A percentile compares a stretch with the other conserved stretches of the same genome.
Evolutionary conservation across 1,140 invertebrate genomes (phyloP).

Genomic region (Formica selysi): DNA sequence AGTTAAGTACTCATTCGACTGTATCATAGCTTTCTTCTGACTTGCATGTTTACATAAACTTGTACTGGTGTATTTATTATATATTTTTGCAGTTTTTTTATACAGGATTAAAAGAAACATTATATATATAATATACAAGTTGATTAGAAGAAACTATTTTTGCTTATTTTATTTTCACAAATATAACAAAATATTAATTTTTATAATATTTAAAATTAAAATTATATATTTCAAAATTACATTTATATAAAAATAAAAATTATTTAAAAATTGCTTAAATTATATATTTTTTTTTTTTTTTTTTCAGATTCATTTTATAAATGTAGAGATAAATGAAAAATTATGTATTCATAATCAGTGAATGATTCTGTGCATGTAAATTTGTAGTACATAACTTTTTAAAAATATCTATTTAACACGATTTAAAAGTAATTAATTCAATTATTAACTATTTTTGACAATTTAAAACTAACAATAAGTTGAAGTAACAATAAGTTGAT

Average conservation of each 20-base stretch:
- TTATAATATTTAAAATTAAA: too few relatives aligned
- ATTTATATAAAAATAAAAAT: too few relatives aligned
- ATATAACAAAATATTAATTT: too few relatives aligned
- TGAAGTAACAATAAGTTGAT: background rate
- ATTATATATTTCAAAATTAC: too few relatives aligned
- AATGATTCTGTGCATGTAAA: background rate
- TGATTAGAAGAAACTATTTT: background rate
- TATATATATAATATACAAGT: background rate
- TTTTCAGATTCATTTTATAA: too few relatives aligned
- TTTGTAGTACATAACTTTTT: background rate
- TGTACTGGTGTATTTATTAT: background rate
- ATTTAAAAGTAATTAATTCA: background rate
- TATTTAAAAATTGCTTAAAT: too few relatives aligned
- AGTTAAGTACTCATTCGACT: background rate
- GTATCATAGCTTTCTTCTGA: background rate
- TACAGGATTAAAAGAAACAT: background rate
- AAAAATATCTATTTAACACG: background rate
- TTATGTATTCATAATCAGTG: background rate
- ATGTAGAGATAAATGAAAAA: too few relatives aligned
- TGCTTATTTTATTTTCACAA: too few relatives aligned
- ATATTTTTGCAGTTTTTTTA: too few relatives aligned
- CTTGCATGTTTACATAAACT: background rate
- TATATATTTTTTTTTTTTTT: too few relatives aligned
- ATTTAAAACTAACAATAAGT: background rate
- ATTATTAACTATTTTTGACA: constrained; percentile 23